Percentiles rank a stretch among this genome's conserved stretches.
Conservation (phyloP, 2,797 vertebrate genomes). For the Microcaecilia unicolor region DNA sequence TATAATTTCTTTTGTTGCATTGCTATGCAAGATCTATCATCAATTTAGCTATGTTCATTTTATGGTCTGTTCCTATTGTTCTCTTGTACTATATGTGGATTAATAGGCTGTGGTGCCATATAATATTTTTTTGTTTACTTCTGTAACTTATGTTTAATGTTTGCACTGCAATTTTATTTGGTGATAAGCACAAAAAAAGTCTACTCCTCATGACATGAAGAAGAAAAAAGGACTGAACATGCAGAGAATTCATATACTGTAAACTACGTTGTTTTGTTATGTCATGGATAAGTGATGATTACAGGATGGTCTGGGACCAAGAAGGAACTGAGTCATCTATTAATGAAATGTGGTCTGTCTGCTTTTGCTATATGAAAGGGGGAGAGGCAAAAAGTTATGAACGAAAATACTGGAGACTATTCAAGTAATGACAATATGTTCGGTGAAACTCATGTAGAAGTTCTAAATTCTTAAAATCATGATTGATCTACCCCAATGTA, state of each 20-base stretch:
- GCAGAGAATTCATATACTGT: constrained; percentile 93
- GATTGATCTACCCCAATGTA: constrained; percentile 34
- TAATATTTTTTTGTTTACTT: constrained; percentile 83
- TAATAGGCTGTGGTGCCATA: constrained; percentile 95
- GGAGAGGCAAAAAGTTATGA: constrained; percentile 39
- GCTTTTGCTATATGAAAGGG: constrained; percentile 39
- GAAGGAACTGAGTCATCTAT: constrained; percentile 27
- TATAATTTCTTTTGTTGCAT: constrained; percentile 97
- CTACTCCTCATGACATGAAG: constrained; percentile 97
- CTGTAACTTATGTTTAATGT: constrained; percentile 93
- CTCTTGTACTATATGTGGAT: constrained; percentile 99
- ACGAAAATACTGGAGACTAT: constrained; percentile 23
- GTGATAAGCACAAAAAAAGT: constrained; percentile 99
- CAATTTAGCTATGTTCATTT: constrained; percentile 79
- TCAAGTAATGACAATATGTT: constrained; percentile 39
- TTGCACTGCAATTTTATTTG: constrained; percentile 99
- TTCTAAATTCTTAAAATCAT: constrained; percentile 28
- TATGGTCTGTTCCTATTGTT: constrained; percentile 84
- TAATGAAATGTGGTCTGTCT: constrained; percentile 39
- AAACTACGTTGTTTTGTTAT: constrained; percentile 59
- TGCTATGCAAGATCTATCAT: constrained; percentile 94
- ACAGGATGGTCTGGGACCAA: constrained; percentile 36
- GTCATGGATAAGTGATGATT: constrained; percentile 43
- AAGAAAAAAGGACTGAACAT: constrained; percentile 80
- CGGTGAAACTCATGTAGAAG: constrained; percentile 23